phyloP scores from a whole-genome alignment of 2,888 invertebrate genomes.

The Chrysolina oricalcia region DNA sequence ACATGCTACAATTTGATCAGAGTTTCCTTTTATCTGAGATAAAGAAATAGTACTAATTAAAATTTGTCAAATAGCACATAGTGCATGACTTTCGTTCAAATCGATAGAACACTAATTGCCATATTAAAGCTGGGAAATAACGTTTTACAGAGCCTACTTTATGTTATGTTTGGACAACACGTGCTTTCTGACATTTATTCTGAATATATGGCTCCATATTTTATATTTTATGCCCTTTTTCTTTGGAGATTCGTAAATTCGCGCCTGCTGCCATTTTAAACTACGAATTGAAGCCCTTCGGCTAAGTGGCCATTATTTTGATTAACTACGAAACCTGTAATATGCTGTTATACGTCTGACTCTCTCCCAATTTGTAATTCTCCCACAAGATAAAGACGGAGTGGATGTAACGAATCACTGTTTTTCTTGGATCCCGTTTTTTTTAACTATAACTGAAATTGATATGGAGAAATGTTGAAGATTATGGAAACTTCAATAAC shows the following conservation, averaged over 20 bases:
- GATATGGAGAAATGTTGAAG: too few relatives aligned
- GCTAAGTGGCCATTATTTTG: slow-evolving; percentile 52
- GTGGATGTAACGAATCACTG: too few relatives aligned
- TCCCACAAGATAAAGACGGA: too few relatives aligned
- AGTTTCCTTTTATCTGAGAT: too few relatives aligned
- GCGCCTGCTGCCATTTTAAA: slow-evolving; percentile 52
- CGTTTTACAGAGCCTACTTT: slow-evolving; percentile 64
- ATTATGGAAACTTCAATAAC: too few relatives aligned
- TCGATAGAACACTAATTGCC: background rate
- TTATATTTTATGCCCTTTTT: slow-evolving; percentile 65
- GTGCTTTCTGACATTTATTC: slow-evolving; percentile 69
- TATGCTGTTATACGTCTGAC: background rate
- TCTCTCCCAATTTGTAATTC: background rate
- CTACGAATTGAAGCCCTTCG: slow-evolving; percentile 45
- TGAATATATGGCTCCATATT: slow-evolving; percentile 68
- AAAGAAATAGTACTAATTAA: too few relatives aligned
- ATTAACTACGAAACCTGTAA: slow-evolving; percentile 45
- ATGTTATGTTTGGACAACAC: slow-evolving; percentile 70
- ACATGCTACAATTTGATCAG: too few relatives aligned
- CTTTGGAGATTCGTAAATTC: slow-evolving; percentile 57
- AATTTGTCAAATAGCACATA: too few relatives aligned
- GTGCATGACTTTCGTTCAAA: too few relatives aligned
- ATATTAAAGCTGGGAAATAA: slow-evolving; percentile 65
- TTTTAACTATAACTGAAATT: too few relatives aligned
- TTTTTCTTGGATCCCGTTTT: too few relatives aligned